Percentiles rank a stretch among this genome's conserved stretches.
phyloP scores from a whole-genome alignment of 2,888 invertebrate species.

The Agonum fuliginosum region DNA sequence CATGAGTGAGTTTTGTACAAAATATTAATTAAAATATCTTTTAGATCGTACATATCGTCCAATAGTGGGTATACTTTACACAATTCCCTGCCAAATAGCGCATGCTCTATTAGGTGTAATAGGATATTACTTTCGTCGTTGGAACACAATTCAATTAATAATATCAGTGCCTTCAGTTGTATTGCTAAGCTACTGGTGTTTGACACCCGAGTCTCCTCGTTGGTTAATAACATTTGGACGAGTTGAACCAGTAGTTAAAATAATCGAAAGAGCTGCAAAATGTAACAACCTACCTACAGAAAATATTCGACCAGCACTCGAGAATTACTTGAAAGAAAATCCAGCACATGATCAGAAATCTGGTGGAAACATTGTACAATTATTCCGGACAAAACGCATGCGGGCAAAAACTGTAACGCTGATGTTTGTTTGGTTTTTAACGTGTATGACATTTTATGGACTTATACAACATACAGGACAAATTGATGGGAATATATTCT shows the following conservation, averaged over 20 bases:
- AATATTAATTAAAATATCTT: too few species aligned
- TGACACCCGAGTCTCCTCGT: conserved; percentile 78
- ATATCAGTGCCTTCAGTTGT: too few species aligned
- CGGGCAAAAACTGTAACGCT: conserved; percentile 83
- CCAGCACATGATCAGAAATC: not conserved
- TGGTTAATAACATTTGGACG: conserved; percentile 81
- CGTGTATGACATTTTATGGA: conserved; percentile 83
- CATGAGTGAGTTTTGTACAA: too few species aligned
- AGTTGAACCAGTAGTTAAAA: conserved; percentile 77
- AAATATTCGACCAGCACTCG: conserved; percentile 27
- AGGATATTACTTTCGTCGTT: too few species aligned
- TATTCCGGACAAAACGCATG: conserved; percentile 77
- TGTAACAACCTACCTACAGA: conserved; percentile 73
- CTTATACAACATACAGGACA: conserved; percentile 90
- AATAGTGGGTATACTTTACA: too few species aligned
- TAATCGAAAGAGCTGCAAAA: conserved; percentile 77
- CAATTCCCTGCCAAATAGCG: too few species aligned
- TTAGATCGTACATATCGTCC: too few species aligned
- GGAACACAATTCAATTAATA: too few species aligned
- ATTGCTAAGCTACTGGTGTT: too few species aligned
- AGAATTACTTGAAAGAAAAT: conserved; percentile 39
- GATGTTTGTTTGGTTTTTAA: conserved; percentile 72
- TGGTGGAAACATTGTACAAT: conserved; percentile 78
- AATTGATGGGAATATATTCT: conserved; percentile 86
- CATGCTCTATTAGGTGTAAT: too few species aligned